These are phyloP conservation scores for Azorinus chamasolen DNA, from an alignment of 2,888 invertebrate genomes.

Conservation along the genomic window DNA sequence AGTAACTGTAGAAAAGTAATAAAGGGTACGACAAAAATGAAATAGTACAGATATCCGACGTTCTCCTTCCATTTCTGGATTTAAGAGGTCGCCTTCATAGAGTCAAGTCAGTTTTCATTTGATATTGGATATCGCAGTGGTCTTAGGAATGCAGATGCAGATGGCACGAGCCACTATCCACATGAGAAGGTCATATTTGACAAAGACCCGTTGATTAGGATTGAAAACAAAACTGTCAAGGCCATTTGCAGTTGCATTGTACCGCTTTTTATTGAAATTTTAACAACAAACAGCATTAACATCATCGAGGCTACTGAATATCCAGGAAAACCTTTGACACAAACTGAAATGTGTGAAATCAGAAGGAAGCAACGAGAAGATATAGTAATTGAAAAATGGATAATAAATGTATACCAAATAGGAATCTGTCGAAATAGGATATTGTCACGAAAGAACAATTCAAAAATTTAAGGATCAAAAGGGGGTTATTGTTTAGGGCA, in stretches of 20 bases:
- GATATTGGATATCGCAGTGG: neutral
- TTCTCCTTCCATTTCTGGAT: too few species aligned
- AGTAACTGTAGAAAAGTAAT: too few species aligned
- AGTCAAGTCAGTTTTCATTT: neutral
- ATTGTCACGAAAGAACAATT: constrained; percentile 14
- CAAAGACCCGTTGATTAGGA: neutral
- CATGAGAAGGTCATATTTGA: constrained; percentile 2
- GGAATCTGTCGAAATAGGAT: neutral
- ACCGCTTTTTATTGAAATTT: neutral
- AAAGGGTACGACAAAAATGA: too few species aligned
- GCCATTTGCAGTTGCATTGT: neutral
- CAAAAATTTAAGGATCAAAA: constrained; percentile 12
- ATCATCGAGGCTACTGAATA: constrained; percentile 1
- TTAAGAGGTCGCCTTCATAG: too few species aligned
- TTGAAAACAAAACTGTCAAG: constrained; percentile 5
- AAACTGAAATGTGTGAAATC: neutral
- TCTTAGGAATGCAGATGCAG: constrained; percentile 5
- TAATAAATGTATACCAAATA: neutral
- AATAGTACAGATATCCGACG: too few species aligned
- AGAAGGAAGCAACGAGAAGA: constrained; percentile 7
- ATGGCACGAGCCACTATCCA: too few species aligned
- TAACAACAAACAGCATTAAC: neutral
- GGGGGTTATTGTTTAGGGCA: constrained; percentile 20
- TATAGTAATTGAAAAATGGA: constrained; percentile 8
- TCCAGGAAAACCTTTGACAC: neutral